These are phyloP conservation scores for Achatina immaculata DNA, from an alignment of 1,140 invertebrate genomes.

Conservation along the genomic window DNA sequence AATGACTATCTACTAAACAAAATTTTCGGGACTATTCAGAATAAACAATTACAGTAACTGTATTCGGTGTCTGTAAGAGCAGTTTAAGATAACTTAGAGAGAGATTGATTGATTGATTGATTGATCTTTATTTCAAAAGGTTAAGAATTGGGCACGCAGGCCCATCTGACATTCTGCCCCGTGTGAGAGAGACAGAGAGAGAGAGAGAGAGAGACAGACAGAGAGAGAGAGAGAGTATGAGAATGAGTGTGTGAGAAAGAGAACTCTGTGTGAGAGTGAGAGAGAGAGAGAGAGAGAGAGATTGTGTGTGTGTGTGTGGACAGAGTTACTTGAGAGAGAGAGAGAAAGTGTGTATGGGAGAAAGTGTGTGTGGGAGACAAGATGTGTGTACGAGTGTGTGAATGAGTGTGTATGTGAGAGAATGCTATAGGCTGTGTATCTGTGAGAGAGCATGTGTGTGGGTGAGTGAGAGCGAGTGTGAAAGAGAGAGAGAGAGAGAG, in stretches of 20 bases:
- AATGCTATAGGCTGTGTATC: neutral
- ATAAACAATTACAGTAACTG: too few relatives aligned
- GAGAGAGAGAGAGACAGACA: neutral
- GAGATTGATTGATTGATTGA: neutral
- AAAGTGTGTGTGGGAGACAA: neutral
- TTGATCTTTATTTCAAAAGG: too few relatives aligned
- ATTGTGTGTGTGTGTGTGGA: constrained; percentile 11
- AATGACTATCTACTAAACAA: neutral
- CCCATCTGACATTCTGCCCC: too few relatives aligned
- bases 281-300: constrained; percentile 26
- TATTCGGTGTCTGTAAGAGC: neutral
- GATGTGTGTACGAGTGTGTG: neutral
- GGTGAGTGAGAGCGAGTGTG: too few relatives aligned
- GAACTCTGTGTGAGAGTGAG: neutral
- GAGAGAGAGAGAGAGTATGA: neutral
- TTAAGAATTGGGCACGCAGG: too few relatives aligned
- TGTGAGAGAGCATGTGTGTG: neutral
- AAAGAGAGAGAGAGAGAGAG: too few relatives aligned
- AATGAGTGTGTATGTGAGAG: neutral
- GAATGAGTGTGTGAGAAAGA: neutral
- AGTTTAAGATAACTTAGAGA: neutral
- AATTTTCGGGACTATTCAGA: neutral
- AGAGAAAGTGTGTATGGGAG: neutral
- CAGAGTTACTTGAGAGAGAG: neutral
- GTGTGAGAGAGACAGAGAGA: constrained; percentile 5